These are phyloP conservation scores for Arctopsyche grandis DNA, from an alignment of 1,140 invertebrate genomes.

Conservation along the genomic window DNA sequence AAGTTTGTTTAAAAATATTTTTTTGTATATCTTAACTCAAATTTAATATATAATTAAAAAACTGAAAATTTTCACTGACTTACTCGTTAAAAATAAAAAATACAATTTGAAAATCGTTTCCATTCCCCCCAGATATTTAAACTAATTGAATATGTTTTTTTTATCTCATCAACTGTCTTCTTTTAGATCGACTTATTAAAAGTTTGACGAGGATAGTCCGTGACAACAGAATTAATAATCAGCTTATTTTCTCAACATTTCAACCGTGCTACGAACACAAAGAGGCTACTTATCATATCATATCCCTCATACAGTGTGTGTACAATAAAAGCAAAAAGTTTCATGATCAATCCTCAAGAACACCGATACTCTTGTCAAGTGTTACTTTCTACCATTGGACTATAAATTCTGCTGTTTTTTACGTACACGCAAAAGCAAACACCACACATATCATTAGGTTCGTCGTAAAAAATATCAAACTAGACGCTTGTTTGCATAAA, in stretches of 20 bases:
- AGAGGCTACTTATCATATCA: not conserved
- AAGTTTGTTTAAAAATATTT: no score
- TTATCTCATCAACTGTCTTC: constrained; percentile 4
- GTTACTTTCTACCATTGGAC: not conserved
- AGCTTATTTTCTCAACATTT: not conserved
- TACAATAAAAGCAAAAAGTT: not conserved
- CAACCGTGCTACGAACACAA: not conserved
- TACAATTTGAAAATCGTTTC: no score
- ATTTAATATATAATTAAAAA: no score
- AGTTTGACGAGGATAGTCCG: constrained; percentile 5
- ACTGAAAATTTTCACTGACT: no score
- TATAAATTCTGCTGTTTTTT: no score
- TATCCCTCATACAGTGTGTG: not conserved
- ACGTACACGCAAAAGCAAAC: not conserved
- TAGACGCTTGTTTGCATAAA: constrained; percentile 19
- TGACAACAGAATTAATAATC: constrained; percentile 8
- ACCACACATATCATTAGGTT: constrained; percentile 17
- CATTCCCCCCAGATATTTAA: no score
- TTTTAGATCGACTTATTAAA: constrained; percentile 1
- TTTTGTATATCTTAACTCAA: no score
- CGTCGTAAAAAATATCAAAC: constrained; percentile 2
- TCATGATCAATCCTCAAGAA: not conserved
- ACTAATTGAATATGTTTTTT: not conserved
- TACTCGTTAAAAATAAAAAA: no score
- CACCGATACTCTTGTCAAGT: no score